Evolutionary conservation across 2,888 invertebrate species (phyloP).

Genomic region (Cheilosia scutellata): DNA sequence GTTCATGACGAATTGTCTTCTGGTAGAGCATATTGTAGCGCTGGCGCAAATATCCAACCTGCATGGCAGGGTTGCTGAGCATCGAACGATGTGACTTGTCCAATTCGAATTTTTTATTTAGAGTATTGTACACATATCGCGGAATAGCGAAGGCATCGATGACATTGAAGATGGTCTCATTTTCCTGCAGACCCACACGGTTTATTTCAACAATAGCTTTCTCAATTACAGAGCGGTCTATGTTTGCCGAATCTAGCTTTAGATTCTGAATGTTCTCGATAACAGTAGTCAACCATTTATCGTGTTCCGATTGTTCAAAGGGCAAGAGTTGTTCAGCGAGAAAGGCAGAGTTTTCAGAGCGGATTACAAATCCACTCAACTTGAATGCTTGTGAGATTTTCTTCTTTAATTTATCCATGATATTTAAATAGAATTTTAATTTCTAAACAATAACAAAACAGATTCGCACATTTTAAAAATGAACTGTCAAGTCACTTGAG

Average conservation of each 20-base stretch:
- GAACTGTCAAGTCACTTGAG: constrained; percentile 43
- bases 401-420: constrained; percentile 83
- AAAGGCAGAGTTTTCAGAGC: constrained; percentile 90
- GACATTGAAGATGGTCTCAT: constrained; percentile 90
- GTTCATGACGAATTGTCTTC: constrained; percentile 90
- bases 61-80: constrained; percentile 82
- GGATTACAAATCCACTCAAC: constrained; percentile 90
- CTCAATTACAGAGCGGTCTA: constrained; percentile 90
- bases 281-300: constrained; percentile 90
- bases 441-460: constrained; percentile 19
- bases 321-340: constrained; percentile 89
- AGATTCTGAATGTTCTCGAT: constrained; percentile 92
- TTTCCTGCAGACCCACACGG: constrained; percentile 82
- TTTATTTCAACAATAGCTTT: constrained; percentile 85
- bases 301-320: constrained; percentile 86
- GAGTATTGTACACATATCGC: constrained; percentile 89
- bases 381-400: constrained; percentile 89
- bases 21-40: constrained; percentile 89
- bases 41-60: constrained; percentile 80
- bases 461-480: constrained; percentile 37
- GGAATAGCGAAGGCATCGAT: constrained; percentile 94
- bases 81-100: constrained; percentile 89
- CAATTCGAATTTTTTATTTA: constrained; percentile 92
- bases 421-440: not conserved
- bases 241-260: constrained; percentile 88